These are phyloP conservation scores for Sturnira hondurensis DNA, from an alignment of 2,113 vertebrate genomes.

Conservation along the genomic window DNA sequence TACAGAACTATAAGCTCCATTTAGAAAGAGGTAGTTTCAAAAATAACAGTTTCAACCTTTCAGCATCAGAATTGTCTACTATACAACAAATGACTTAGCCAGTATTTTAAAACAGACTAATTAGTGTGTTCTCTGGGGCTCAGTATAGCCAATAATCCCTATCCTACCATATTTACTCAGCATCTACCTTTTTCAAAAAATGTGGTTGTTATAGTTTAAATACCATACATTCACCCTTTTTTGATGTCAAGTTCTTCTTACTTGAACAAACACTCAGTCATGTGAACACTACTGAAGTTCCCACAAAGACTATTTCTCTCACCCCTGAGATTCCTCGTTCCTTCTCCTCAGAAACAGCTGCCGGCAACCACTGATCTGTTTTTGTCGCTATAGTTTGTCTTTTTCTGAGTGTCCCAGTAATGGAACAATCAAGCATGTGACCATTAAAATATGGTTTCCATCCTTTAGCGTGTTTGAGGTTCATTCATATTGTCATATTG, in stretches of 20 bases:
- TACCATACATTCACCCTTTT: background rate
- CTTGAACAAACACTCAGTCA: background rate
- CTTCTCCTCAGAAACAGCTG: background rate
- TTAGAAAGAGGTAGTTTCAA: background rate
- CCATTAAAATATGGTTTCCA: background rate
- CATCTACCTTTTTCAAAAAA: background rate
- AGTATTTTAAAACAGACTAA: background rate
- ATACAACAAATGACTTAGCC: background rate
- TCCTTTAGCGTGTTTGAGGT: background rate
- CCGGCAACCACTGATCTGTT: background rate
- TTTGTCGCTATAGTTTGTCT: background rate
- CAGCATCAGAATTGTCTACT: background rate
- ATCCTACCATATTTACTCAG: background rate
- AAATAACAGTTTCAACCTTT: background rate
- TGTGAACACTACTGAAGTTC: background rate
- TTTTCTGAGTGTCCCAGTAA: background rate
- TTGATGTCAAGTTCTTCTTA: background rate
- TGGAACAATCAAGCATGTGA: background rate
- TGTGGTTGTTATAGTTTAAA: background rate
- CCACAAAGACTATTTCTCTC: background rate
- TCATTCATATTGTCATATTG: background rate
- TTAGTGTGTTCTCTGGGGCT: background rate
- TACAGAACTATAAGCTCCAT: background rate
- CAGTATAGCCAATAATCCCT: background rate
- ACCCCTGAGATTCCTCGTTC: background rate